These are phyloP conservation scores for Hypomecis punctinalis DNA, from an alignment of 2,888 invertebrate genomes.

Conservation along the genomic window DNA sequence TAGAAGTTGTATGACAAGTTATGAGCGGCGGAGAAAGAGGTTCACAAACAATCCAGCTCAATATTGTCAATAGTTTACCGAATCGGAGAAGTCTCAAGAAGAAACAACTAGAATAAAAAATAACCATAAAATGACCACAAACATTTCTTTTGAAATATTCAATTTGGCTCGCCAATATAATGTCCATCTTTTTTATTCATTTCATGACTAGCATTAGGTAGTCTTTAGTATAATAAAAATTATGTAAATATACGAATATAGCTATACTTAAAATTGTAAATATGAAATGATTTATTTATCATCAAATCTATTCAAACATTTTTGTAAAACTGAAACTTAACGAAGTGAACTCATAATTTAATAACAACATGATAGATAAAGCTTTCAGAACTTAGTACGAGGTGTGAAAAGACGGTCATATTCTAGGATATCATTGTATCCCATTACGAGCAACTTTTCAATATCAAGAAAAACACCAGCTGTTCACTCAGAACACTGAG, in stretches of 20 bases:
- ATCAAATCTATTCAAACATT: background rate
- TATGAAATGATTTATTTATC: conserved; percentile 4
- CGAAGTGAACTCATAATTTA: background rate
- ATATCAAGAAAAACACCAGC: too few relatives aligned
- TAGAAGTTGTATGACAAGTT: too few relatives aligned
- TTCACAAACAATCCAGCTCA: too few relatives aligned
- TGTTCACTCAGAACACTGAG: too few relatives aligned
- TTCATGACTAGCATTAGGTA: background rate
- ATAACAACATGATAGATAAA: background rate
- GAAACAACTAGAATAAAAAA: background rate
- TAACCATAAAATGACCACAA: too few relatives aligned
- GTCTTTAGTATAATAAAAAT: background rate
- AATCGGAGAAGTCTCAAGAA: background rate
- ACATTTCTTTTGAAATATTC: background rate
- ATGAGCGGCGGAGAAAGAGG: too few relatives aligned
- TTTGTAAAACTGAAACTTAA: conserved; percentile 1
- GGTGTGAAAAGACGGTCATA: too few relatives aligned
- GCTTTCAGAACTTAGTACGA: background rate
- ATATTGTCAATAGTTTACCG: too few relatives aligned
- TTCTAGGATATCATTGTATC: too few relatives aligned
- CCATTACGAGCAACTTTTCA: too few relatives aligned
- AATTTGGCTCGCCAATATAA: background rate
- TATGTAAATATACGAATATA: conserved; percentile 1
- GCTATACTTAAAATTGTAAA: conserved; percentile 6
- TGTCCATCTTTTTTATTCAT: background rate